Evolutionary conservation across 2,888 invertebrate species (phyloP).

Genomic region (Trissoscelio sp.): DNA sequence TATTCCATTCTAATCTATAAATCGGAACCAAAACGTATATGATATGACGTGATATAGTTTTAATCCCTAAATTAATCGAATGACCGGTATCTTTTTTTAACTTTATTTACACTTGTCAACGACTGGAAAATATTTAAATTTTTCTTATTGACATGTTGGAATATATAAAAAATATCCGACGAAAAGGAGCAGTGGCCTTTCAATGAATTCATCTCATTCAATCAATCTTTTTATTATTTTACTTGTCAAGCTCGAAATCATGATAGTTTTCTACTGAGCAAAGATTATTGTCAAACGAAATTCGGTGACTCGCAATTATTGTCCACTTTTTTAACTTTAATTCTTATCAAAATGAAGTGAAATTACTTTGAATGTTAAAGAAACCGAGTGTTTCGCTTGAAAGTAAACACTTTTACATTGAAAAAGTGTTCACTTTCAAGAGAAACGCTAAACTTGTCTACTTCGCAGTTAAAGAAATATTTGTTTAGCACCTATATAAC

Average conservation of each 20-base stretch:
- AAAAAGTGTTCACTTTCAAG: too few species aligned
- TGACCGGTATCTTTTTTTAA: constrained; percentile 13
- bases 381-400: too few species aligned
- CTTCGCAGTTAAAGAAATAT: not conserved
- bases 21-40: not conserved
- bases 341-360: too few species aligned
- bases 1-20: constrained; percentile 5
- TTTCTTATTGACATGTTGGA: constrained; percentile 54
- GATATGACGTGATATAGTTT: constrained; percentile 9
- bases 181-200: constrained; percentile 8
- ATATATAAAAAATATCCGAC: constrained; percentile 55
- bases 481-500: constrained; percentile 3
- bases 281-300: constrained; percentile 50
- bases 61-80: not conserved
- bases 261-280: constrained; percentile 33
- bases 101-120: constrained; percentile 44
- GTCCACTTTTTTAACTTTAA: not conserved
- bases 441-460: not conserved
- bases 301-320: constrained; percentile 13
- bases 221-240: constrained; percentile 3
- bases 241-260: constrained; percentile 41
- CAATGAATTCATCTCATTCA: constrained; percentile 3
- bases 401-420: too few species aligned
- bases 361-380: too few species aligned
- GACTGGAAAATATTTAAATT: constrained; percentile 38